A percentile compares a stretch with the other conserved stretches of the same genome.
Evolutionary conservation across 2,113 vertebrate genomes (phyloP).

Genomic region (Chaetura pelagica): DNA sequence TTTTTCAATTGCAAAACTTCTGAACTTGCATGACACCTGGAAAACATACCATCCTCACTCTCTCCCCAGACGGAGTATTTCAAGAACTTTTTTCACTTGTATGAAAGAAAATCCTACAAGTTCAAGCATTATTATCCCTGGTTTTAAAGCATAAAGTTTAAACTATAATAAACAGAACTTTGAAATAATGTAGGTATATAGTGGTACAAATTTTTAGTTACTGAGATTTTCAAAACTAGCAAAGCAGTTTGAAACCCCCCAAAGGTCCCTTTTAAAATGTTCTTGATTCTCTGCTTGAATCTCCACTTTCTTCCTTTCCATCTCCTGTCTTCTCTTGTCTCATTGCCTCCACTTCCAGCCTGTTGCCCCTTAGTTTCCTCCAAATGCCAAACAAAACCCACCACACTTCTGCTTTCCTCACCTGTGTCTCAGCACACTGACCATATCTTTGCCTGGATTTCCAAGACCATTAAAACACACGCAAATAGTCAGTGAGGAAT

Average conservation of each 20-base stretch:
- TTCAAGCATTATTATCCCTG: background rate
- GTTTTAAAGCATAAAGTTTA: background rate
- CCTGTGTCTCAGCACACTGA: background rate
- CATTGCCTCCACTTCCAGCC: background rate
- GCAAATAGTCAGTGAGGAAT: background rate
- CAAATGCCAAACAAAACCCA: background rate
- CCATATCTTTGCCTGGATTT: background rate
- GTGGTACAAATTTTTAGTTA: background rate
- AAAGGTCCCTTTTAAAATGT: background rate
- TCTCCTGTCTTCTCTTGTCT: background rate
- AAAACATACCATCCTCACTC: slow-evolving; percentile 1
- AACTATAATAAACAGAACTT: background rate
- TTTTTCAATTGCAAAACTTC: slow-evolving; percentile 29
- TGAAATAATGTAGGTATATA: background rate
- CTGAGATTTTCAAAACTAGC: background rate
- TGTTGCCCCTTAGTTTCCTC: background rate
- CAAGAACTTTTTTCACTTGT: background rate
- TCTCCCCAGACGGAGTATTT: background rate
- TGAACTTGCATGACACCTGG: slow-evolving; percentile 36
- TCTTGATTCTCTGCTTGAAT: background rate
- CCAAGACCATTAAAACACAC: background rate
- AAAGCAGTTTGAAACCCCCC: background rate
- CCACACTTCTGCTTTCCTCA: background rate
- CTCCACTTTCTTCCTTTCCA: background rate
- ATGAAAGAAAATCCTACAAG: background rate